Conservation (phyloP, 2,113 vertebrate genomes). For the Apus apus region DNA sequence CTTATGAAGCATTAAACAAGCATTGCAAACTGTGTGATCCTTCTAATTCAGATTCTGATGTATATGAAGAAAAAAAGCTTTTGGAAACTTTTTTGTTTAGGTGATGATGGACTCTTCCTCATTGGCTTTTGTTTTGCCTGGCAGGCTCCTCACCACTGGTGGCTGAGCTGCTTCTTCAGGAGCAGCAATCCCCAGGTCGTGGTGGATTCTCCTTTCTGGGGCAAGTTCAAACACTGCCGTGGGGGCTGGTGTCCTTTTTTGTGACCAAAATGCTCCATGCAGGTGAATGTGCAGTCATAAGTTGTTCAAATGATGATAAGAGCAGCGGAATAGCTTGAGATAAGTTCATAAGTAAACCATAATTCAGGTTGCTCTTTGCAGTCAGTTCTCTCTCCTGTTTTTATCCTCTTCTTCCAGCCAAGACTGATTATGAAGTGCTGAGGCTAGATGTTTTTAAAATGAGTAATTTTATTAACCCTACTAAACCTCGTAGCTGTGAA, state of each 20-base stretch:
- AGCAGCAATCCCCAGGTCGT: accelerated
- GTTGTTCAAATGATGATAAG: background rate
- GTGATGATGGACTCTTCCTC: background rate
- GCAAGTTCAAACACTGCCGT: accelerated
- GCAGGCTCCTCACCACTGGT: accelerated
- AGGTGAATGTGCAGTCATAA: background rate
- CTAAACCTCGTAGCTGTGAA: background rate
- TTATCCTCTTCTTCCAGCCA: background rate
- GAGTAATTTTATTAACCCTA: background rate
- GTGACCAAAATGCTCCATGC: accelerated
- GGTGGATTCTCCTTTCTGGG: background rate
- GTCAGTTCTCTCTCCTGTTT: background rate
- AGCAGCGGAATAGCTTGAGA: background rate
- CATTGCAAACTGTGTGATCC: background rate
- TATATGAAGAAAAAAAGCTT: background rate
- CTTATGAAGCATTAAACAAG: background rate
- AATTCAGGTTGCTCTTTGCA: background rate
- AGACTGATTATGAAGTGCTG: background rate
- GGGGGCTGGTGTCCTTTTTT: background rate
- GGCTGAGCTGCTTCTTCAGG: accelerated
- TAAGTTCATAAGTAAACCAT: background rate
- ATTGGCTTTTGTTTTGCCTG: background rate
- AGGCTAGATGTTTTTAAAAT: background rate
- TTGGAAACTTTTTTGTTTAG: background rate
- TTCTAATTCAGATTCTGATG: background rate